phyloP scores from a whole-genome alignment of 2,113 vertebrate species.

The Tychaedon coryphoeus region DNA sequence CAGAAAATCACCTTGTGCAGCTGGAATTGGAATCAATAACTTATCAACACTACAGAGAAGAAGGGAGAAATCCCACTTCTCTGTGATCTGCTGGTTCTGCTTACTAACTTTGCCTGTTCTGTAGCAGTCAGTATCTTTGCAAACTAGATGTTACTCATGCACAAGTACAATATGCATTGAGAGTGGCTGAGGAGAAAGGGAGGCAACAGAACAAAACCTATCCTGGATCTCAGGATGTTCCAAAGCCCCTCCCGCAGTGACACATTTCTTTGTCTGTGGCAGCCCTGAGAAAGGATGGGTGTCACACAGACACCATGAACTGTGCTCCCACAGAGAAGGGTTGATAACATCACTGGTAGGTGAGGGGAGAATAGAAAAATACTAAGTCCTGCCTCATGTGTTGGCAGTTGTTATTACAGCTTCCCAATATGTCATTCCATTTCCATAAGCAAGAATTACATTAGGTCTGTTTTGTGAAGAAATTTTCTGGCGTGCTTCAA shows the following conservation, averaged over 20 bases:
- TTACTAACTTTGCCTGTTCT: not conserved
- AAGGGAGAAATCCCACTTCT: not conserved
- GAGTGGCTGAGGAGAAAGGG: not conserved
- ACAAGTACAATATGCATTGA: not conserved
- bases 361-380: not conserved
- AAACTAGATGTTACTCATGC: not conserved
- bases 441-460: not conserved
- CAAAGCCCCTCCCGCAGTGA: not conserved
- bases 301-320: not conserved
- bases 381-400: not conserved
- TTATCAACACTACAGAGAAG: conserved; percentile 8
- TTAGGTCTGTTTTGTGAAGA: not conserved
- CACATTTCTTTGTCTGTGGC: not conserved
- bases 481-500: not conserved
- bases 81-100: not conserved
- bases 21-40: not conserved
- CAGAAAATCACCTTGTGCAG: not conserved
- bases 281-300: not conserved
- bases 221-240: not conserved
- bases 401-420: not conserved
- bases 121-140: not conserved
- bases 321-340: not conserved
- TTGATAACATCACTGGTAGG: not conserved
- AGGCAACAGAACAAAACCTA: not conserved
- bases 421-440: not conserved